phyloP scores from a whole-genome alignment of 1,140 invertebrate species.

The Drosophila tani region DNA sequence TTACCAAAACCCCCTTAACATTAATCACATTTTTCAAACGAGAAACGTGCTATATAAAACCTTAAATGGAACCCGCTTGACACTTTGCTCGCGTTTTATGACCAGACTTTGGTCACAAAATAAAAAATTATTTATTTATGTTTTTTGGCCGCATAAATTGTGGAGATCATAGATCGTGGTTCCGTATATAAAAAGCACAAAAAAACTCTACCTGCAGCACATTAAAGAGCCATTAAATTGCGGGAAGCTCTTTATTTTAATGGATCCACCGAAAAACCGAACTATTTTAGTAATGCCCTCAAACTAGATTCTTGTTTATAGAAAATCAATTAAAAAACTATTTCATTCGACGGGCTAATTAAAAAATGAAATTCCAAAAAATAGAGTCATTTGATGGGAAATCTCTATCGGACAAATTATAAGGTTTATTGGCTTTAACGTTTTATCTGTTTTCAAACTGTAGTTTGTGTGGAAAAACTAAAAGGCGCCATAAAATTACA shows the following conservation, averaged over 20 bases:
- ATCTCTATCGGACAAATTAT: conserved; percentile 61
- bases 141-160: conserved; percentile 60
- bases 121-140: conserved; percentile 57
- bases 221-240: conserved; percentile 76
- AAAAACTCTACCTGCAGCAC: conserved; percentile 39
- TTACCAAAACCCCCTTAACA: conserved; percentile 17
- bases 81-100: conserved; percentile 73
- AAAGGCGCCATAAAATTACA: conserved; percentile 50
- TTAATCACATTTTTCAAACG: conserved; percentile 33
- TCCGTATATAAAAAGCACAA: conserved; percentile 14
- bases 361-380: conserved; percentile 80
- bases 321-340: conserved; percentile 81
- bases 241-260: conserved; percentile 64
- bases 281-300: conserved; percentile 53
- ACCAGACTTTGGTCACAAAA: conserved; percentile 36
- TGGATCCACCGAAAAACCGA: conserved; percentile 26
- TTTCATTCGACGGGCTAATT: conserved; percentile 53
- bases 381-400: conserved; percentile 64
- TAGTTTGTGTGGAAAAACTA: conserved; percentile 31
- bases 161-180: conserved; percentile 40
- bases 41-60: conserved; percentile 46
- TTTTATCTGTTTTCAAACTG: conserved; percentile 56
- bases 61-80: conserved; percentile 63
- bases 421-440: conserved; percentile 62
- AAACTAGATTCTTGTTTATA: conserved; percentile 56